Evolutionary conservation across 1,140 invertebrate genomes (phyloP), one percentile per base, ranked within the genome.

Genomic region (Drosophila kikkawai): DNA sequence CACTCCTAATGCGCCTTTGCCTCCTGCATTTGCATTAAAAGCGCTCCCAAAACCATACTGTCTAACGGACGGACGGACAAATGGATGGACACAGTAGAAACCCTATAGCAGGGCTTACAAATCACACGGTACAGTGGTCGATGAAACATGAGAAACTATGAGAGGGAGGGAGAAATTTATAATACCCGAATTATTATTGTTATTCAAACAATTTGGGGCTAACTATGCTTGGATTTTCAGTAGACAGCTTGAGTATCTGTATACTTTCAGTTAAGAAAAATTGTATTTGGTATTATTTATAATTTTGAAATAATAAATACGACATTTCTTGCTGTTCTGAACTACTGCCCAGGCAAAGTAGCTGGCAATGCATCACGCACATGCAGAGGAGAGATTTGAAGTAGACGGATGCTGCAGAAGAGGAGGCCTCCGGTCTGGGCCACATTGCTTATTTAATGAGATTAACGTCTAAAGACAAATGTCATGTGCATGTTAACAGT

Each of bases 391-490:
- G 39, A 29, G 53, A n/a, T 22, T 36, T 19, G n/a, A 32, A 19
- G 50, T 19, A 32, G 73, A 60, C 50, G 78, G 73, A 65, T 41
- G 56, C 61, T 56, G 63, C 36, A n/a, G 34, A 56, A 53, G 34
- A 37, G 39, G 36, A 36, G 12, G 34, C 47, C 47, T 34, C 55
- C 42, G 63, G 64, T 51, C 68, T 81, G 61, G 71, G 78, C 68
- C 80, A 80, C 80, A 91, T 87, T 79, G 91, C 80, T 88, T 91
- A 82, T 91, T 92, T 92, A 92, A 92, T 92, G 84, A 92, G 91
- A 92, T 92, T 92, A 92, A 91, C 91, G 83, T 91, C 84, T 74
- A 82, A 91, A 85, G 91, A 92, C 91, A 92, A 92, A 91, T 91
- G 81, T 92, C 91, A 92, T 92, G 83, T 80, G 78, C 81, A 91